These are phyloP conservation scores for Balanococcus diminutus DNA, from an alignment of 2,888 invertebrate species.

Conservation along the genomic window DNA sequence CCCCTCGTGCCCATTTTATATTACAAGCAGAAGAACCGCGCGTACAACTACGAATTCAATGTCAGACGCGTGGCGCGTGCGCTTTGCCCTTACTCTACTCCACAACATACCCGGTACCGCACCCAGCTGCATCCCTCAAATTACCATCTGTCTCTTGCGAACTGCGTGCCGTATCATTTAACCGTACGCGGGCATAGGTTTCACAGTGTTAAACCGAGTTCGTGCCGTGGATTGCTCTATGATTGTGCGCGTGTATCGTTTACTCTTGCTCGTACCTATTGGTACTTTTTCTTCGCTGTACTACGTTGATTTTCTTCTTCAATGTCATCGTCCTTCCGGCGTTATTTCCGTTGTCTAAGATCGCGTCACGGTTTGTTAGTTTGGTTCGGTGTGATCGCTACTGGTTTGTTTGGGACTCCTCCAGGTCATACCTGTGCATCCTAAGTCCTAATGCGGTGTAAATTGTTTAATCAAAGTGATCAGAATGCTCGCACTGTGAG, in stretches of 20 bases:
- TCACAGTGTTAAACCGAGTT: neutral
- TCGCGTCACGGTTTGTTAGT: neutral
- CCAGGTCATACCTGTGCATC: neutral
- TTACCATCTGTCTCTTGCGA: constrained; percentile 47
- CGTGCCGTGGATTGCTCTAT: neutral
- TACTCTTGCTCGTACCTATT: neutral
- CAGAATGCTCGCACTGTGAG: neutral
- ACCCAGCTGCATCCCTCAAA: constrained; percentile 50
- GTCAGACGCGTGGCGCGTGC: constrained; percentile 49
- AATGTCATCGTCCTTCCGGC: constrained; percentile 34
- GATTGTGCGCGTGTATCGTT: neutral
- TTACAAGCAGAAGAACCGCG: neutral
- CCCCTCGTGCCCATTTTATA: neutral
- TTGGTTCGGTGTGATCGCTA: neutral
- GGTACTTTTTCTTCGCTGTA: neutral
- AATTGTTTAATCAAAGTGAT: neutral
- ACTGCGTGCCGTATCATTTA: neutral
- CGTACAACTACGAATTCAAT: constrained; percentile 31
- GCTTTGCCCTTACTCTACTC: constrained; percentile 9
- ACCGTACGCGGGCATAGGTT: constrained; percentile 6
- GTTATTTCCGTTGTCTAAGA: neutral
- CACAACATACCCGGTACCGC: constrained; percentile 46
- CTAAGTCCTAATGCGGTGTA: neutral
- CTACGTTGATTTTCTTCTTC: neutral
- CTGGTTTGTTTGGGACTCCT: neutral